Conservation (phyloP, 2,113 vertebrate species). For the human (Homo sapiens) region GRCh38 chr17:13891501-13892000, state of each 20-base stretch:
- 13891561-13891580: not conserved
- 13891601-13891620: not conserved
- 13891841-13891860: too few species aligned
- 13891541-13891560: not conserved
- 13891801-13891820: too few species aligned
- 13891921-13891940: accelerated
- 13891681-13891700: not conserved
- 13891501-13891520: not conserved
- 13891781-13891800: not conserved
- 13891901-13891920: not conserved
- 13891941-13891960: accelerated
- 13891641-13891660: not conserved
- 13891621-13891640: not conserved
- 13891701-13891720: not conserved
- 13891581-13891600: not conserved
- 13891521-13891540: not conserved
- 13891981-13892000: not conserved
- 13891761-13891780: not conserved
- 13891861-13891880: not conserved
- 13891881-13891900: not conserved
- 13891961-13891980: not conserved
- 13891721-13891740: not conserved
- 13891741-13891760: not conserved
- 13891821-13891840: not conserved
- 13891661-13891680: not conserved